Conservation (phyloP, 1,140 invertebrate species). For the Drosophila orosa region DNA sequence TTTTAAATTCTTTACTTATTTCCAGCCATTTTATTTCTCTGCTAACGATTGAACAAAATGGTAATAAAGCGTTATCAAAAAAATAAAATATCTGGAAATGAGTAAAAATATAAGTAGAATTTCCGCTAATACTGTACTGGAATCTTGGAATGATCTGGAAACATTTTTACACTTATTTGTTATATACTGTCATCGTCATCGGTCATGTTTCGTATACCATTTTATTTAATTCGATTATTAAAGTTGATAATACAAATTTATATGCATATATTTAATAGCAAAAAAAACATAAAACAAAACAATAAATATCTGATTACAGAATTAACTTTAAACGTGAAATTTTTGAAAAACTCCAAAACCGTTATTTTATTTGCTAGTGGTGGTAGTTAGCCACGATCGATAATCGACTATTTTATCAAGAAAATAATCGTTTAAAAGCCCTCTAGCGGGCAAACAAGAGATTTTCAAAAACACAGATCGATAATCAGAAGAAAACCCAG, state of each 20-base stretch:
- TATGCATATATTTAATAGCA: not conserved
- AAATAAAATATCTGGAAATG: not conserved
- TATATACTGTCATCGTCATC: not conserved
- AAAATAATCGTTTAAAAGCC: too few relatives aligned
- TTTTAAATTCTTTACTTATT: conserved; percentile 31
- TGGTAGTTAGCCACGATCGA: too few relatives aligned
- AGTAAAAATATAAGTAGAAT: not conserved
- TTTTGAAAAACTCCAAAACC: too few relatives aligned
- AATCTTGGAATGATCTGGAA: not conserved
- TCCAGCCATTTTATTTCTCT: not conserved
- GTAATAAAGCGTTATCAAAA: not conserved
- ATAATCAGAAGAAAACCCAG: not conserved
- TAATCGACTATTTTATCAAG: too few relatives aligned
- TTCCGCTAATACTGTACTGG: not conserved
- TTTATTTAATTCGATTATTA: not conserved
- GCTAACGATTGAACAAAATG: not conserved
- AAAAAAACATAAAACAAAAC: too few relatives aligned
- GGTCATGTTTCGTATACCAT: not conserved
- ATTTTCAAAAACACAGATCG: not conserved
- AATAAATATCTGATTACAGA: too few relatives aligned
- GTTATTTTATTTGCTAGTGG: too few relatives aligned
- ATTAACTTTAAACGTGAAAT: too few relatives aligned
- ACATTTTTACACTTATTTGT: conserved; percentile 2
- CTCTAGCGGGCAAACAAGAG: not conserved
- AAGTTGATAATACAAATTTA: not conserved